These are phyloP conservation scores for Anarrhichthys ocellatus DNA, from an alignment of 2,113 vertebrate species.

Conservation along the genomic window DNA sequence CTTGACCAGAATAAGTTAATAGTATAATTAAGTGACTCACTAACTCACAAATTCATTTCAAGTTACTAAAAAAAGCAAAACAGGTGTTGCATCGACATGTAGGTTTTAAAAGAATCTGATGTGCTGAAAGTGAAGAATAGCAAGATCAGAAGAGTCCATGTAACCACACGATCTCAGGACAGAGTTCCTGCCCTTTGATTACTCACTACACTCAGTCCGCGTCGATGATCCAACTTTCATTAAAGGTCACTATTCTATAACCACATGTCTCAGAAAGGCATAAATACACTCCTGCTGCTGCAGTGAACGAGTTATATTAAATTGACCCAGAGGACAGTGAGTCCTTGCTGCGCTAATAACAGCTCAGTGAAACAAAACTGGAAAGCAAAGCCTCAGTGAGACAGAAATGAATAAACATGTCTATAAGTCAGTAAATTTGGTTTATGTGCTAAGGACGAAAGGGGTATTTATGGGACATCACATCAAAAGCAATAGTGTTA, in stretches of 20 bases:
- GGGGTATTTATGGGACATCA: slow-evolving; percentile 35
- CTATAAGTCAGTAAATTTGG: slow-evolving; percentile 53
- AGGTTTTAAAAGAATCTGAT: slow-evolving; percentile 8
- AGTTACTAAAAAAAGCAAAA: background rate
- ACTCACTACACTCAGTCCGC: slow-evolving; percentile 5
- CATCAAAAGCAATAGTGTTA: slow-evolving; percentile 36
- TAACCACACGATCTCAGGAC: background rate
- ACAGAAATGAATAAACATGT: slow-evolving; percentile 53
- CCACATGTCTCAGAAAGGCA: slow-evolving; percentile 32
- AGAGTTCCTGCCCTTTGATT: background rate
- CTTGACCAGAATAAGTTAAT: background rate
- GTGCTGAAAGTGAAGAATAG: slow-evolving; percentile 5
- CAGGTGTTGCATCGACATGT: background rate
- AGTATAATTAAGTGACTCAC: background rate
- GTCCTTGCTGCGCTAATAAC: slow-evolving; percentile 42
- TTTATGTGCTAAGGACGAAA: slow-evolving; percentile 46
- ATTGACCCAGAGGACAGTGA: slow-evolving; percentile 44
- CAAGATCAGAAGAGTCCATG: background rate
- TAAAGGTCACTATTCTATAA: slow-evolving; percentile 40
- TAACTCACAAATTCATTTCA: background rate
- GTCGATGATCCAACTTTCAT: slow-evolving; percentile 15
- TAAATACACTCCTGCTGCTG: slow-evolving; percentile 15
- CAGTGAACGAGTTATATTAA: slow-evolving; percentile 38
- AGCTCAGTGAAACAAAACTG: slow-evolving; percentile 13
- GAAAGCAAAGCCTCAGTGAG: slow-evolving; percentile 25